Evolutionary conservation across 2,888 invertebrate genomes (phyloP).

Genomic region (Xestia sexstrigata): DNA sequence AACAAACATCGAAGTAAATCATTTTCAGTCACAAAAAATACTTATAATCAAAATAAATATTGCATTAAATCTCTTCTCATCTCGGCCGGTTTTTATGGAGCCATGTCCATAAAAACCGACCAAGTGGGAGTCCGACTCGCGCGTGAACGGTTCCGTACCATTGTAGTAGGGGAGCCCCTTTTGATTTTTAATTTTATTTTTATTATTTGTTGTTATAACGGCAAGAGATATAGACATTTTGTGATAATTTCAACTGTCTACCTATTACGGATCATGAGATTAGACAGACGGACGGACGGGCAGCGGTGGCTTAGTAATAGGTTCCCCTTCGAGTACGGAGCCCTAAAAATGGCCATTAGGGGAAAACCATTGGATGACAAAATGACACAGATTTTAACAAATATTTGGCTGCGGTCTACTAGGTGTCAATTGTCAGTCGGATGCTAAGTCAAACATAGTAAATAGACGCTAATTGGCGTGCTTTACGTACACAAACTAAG

Average conservation of each 20-base stretch:
- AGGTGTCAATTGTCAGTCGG: constrained; percentile 26
- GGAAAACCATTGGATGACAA: constrained; percentile 4
- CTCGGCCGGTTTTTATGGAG: too few species aligned
- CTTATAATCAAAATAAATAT: neutral
- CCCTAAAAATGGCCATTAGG: neutral
- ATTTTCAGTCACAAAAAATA: neutral
- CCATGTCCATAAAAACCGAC: neutral
- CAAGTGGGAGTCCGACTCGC: too few species aligned
- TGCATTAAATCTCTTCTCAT: neutral
- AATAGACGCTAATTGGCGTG: constrained; percentile 15
- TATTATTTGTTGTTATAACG: too few species aligned
- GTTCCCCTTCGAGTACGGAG: too few species aligned
- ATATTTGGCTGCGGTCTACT: constrained; percentile 25
- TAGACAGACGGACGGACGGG: too few species aligned
- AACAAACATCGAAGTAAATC: neutral
- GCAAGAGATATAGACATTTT: too few species aligned
- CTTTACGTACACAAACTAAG: constrained; percentile 4
- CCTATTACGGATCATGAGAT: too few species aligned
- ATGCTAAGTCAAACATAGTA: constrained; percentile 39
- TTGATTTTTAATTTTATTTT: too few species aligned
- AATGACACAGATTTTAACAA: constrained; percentile 17
- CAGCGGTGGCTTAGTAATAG: too few species aligned
- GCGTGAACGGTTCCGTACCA: too few species aligned
- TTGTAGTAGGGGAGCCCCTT: too few species aligned
- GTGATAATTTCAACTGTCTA: too few species aligned